Base-by-base conservation (phyloP, 92 coral and sea anemone species). In the Epizoanthus scotinus region DNA sequence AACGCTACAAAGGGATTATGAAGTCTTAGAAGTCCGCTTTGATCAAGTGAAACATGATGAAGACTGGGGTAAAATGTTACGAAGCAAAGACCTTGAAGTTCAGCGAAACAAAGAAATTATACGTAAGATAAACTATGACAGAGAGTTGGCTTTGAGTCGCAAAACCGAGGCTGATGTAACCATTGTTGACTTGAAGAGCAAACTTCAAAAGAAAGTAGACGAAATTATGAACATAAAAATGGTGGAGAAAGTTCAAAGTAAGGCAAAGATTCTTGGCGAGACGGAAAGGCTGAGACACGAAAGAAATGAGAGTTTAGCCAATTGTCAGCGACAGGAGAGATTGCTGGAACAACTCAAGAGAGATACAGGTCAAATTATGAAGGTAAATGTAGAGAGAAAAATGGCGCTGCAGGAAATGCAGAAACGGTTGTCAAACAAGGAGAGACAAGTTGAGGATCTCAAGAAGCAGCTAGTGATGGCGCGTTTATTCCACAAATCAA, bases 231-330 rank as follows among this genome's bases (percentile, higher is more conserved):
- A 91, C 25, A 77, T 86, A 47, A 91, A 87, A 29, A 77, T 84
- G 50, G 85, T 91, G 60, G 99, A 93, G 82, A 85, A 86, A 82
- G 65, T 92, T 53, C 93, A 87, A 50, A 91, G 93, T 64, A 96
- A 93, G 69, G 94, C 97, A 15, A 84, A 83, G 60, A 82, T 96
- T 64, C 90, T 94, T 52, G 73, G 86, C 56, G 99, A 93, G 86
- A 96, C 99, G 26, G 98, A 93, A 54, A 85, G 85, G 28, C 69
- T 93, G 36, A 93, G 99, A 20, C 87, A 75, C 56, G 99, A 96
- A 79, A 77, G 95, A 3, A 89, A 89, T 67, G 88, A 73, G 17
- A 89, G 98, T 0, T 84, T 88, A 0, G 96, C 89, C 19, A 87
- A 88, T 34, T 84, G 93, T 2, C 81, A 81, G 9, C 94, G 70